Percentiles rank a stretch among this genome's conserved stretches.
phyloP scores from a whole-genome alignment of 1,140 invertebrate genomes.

The Tetragonula clypearis region DNA sequence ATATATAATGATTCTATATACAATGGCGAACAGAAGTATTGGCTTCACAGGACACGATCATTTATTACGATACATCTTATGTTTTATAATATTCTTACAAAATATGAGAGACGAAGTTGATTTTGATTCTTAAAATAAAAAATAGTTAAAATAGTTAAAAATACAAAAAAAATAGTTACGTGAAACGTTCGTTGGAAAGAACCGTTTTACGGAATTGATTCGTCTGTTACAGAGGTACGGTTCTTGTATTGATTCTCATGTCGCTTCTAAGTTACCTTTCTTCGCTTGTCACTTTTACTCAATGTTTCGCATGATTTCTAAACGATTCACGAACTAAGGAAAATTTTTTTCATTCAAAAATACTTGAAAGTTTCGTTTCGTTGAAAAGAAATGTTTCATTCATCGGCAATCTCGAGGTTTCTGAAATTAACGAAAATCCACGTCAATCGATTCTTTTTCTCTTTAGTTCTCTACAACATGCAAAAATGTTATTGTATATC shows the following conservation, averaged over 20 bases:
- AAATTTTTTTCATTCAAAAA: no score
- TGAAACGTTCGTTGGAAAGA: not conserved
- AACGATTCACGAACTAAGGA: no score
- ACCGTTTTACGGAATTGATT: not conserved
- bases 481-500: constrained; percentile 2
- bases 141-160: not conserved
- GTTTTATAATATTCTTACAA: not conserved
- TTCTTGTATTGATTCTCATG: not conserved
- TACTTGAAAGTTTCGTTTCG: no score
- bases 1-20: no score
- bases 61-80: not conserved
- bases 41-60: no score
- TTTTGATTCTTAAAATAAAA: not conserved
- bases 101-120: not conserved
- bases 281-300: not conserved
- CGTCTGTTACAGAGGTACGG: not conserved
- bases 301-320: no score
- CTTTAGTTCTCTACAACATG: not conserved
- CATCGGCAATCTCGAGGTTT: no score
- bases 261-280: not conserved
- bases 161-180: not conserved
- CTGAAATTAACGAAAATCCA: no score
- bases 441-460: no score
- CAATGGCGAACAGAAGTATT: no score
- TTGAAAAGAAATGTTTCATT: no score